A percentile compares a stretch with the other conserved stretches of the same genome.
Conservation (phyloP, 2,113 vertebrate species). For the Phrynosoma blainvillii region DNA sequence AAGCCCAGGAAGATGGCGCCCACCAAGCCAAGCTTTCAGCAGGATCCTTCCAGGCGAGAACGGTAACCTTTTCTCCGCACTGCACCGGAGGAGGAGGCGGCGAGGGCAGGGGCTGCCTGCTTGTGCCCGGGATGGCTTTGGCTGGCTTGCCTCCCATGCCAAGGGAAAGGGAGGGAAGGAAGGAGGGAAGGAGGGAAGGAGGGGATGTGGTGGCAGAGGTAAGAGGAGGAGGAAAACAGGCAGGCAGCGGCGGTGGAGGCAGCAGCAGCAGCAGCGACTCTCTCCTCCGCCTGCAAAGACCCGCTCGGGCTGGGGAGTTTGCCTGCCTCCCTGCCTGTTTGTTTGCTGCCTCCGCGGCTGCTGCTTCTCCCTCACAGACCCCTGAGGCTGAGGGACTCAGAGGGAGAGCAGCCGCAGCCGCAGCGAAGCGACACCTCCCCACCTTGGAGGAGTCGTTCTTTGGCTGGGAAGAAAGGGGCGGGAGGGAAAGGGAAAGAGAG, state of each 20-base stretch:
- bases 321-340: slow-evolving; percentile 39
- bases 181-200: not conserved
- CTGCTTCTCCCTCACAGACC: too few relatives aligned
- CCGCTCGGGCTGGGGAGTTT: slow-evolving; percentile 53
- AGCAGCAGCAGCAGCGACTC: too few relatives aligned
- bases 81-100: slow-evolving; percentile 68
- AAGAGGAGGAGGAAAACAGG: not conserved
- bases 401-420: slow-evolving; percentile 4
- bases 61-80: slow-evolving; percentile 88
- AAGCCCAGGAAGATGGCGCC: slow-evolving; percentile 97
- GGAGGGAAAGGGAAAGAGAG: not conserved
- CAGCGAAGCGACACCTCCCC: slow-evolving; percentile 50
- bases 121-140: slow-evolving; percentile 17
- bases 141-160: slow-evolving; percentile 46
- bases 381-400: not conserved
- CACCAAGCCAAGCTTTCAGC: slow-evolving; percentile 97
- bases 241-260: not conserved
- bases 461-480: slow-evolving; percentile 40
- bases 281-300: slow-evolving; percentile 34
- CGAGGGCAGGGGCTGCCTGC: slow-evolving; percentile 39
- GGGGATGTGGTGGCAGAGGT: not conserved
- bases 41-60: slow-evolving; percentile 97
- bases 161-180: slow-evolving; percentile 41
- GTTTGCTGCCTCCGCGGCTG: not conserved
- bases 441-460: slow-evolving; percentile 47